These are phyloP conservation scores for Oreotragus oreotragus DNA, from an alignment of 2,113 vertebrate species.

Conservation along the genomic window DNA sequence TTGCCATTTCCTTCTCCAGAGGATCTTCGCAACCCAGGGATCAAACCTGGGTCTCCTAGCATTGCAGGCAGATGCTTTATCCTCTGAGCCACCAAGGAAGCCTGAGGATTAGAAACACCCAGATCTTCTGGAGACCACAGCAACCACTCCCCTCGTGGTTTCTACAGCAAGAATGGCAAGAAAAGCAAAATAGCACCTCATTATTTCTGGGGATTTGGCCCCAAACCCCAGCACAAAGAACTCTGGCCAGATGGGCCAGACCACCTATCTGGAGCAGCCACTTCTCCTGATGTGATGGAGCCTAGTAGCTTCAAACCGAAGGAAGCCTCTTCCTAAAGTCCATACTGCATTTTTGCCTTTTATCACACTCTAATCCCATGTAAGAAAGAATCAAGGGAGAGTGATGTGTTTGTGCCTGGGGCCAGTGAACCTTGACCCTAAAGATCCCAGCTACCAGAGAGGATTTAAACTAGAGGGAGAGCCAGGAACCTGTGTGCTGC, in stretches of 20 bases:
- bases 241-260: background rate
- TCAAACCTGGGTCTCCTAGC: no score
- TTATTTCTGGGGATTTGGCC: background rate
- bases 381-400: background rate
- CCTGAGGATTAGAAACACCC: background rate
- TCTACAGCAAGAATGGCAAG: conserved; percentile 7
- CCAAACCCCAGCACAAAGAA: background rate
- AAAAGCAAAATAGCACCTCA: conserved; percentile 11
- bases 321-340: background rate
- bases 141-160: background rate
- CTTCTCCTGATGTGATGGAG: background rate
- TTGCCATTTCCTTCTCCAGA: no score
- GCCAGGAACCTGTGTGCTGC: accelerated
- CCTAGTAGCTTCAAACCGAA: background rate
- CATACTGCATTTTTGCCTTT: background rate
- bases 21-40: no score
- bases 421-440: background rate
- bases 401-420: background rate
- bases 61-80: no score
- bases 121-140: background rate
- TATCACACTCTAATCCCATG: background rate
- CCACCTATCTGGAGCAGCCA: background rate
- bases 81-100: no score
- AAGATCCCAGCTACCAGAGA: background rate
- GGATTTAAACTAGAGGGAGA: background rate